phyloP scores from a whole-genome alignment of 2,888 invertebrate genomes.

The Galeopsomyia nigrocyanea region DNA sequence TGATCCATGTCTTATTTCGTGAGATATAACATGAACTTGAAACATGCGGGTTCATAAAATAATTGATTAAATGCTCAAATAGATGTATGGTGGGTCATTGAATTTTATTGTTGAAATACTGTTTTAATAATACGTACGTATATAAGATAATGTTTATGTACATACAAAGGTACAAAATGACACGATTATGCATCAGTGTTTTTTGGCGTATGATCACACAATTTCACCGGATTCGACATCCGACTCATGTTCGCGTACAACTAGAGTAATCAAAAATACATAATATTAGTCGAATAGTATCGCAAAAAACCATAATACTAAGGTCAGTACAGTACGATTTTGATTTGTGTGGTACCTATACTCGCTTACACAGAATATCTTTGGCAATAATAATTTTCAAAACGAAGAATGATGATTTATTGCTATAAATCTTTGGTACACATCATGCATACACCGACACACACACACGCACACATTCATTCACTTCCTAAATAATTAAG shows the following conservation, averaged over 20 bases:
- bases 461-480: not conserved
- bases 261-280: no score
- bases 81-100: constrained; percentile 9
- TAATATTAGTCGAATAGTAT: constrained; percentile 1
- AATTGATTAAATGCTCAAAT: not conserved
- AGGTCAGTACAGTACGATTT: constrained; percentile 19
- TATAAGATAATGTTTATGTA: constrained; percentile 28
- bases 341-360: constrained; percentile 3
- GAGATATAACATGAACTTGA: no score
- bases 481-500: constrained; percentile 15
- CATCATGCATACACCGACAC: not conserved
- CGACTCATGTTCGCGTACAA: not conserved
- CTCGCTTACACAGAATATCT: not conserved
- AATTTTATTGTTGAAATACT: constrained; percentile 46
- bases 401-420: not conserved
- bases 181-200: constrained; percentile 22
- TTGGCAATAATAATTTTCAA: no score
- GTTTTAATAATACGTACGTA: constrained; percentile 42
- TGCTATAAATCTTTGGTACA: constrained; percentile 1
- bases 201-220: constrained; percentile 20
- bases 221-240: constrained; percentile 16
- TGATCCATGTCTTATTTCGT: no score
- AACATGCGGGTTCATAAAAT: no score
- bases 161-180: constrained; percentile 45
- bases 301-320: constrained; percentile 33